Percentiles rank a stretch among this genome's conserved stretches.
These are phyloP conservation scores for Macrocentrus cingulum DNA, from an alignment of 1,140 invertebrate species.

Conservation along the genomic window DNA sequence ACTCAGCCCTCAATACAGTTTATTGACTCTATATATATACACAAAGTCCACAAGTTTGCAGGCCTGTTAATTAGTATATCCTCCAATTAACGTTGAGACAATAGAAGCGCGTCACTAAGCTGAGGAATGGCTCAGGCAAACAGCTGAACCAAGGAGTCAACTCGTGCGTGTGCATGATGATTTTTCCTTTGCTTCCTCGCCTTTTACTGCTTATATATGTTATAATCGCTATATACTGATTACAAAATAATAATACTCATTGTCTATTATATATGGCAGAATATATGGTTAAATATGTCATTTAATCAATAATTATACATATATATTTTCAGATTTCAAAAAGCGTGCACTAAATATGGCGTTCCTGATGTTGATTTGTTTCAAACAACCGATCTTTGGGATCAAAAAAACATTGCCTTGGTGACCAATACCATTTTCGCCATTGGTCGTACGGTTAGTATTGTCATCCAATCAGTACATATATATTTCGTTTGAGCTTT, in stretches of 20 bases:
- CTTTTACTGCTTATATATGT: constrained; percentile 2
- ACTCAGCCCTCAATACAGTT: too few species aligned
- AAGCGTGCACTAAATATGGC: constrained; percentile 83
- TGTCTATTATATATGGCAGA: too few species aligned
- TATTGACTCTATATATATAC: too few species aligned
- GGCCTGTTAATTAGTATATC: constrained; percentile 45
- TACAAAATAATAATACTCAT: too few species aligned
- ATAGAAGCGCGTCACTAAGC: constrained; percentile 50
- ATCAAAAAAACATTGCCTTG: constrained; percentile 90
- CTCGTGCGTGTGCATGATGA: constrained; percentile 27
- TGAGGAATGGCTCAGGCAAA: constrained; percentile 40
- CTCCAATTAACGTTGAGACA: constrained; percentile 51
- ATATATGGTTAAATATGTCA: too few species aligned
- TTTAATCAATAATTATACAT: too few species aligned
- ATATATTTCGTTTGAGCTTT: too few species aligned
- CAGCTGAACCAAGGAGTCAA: constrained; percentile 43
- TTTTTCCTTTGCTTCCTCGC: constrained; percentile 36
- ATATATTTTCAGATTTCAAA: constrained; percentile 89
- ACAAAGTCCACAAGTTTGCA: too few species aligned
- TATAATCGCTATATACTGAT: too few species aligned
- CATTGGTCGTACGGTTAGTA: constrained; percentile 83
- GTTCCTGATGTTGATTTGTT: constrained; percentile 92
- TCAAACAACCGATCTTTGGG: constrained; percentile 94
- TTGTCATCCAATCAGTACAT: not conserved
- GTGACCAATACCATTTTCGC: constrained; percentile 93